These are phyloP conservation scores for Anoplolepis gracilipes DNA, from an alignment of 1,140 invertebrate genomes.

Conservation along the genomic window DNA sequence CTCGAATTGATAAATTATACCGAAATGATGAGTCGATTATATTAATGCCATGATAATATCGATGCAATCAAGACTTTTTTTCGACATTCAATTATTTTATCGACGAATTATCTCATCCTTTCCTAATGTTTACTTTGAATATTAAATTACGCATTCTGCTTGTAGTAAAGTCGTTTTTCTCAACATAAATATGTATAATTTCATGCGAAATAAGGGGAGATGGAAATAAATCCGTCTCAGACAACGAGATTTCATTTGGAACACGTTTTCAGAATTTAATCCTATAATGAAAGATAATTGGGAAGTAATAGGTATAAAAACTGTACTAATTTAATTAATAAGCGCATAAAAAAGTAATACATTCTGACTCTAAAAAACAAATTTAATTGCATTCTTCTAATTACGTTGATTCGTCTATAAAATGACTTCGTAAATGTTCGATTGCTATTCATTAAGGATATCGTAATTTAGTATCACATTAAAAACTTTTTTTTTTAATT, in stretches of 20 bases:
- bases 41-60: background rate
- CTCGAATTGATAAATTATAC: background rate
- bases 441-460: background rate
- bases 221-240: background rate
- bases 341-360: background rate
- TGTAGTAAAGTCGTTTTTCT: background rate
- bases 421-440: background rate
- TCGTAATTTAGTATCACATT: background rate
- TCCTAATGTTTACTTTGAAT: background rate
- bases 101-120: background rate
- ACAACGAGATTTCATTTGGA: constrained; percentile 4
- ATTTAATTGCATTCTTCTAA: background rate
- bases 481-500: background rate
- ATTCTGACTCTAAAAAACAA: background rate
- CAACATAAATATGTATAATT: background rate
- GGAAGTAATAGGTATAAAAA: background rate
- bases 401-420: background rate
- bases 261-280: background rate
- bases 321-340: background rate
- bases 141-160: background rate
- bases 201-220: background rate
- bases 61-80: background rate
- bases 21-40: background rate
- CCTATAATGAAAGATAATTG: constrained; percentile 20
- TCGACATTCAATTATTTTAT: background rate